These are phyloP conservation scores for Chrosomus eos DNA, from an alignment of 2,797 vertebrate genomes.

Conservation along the genomic window DNA sequence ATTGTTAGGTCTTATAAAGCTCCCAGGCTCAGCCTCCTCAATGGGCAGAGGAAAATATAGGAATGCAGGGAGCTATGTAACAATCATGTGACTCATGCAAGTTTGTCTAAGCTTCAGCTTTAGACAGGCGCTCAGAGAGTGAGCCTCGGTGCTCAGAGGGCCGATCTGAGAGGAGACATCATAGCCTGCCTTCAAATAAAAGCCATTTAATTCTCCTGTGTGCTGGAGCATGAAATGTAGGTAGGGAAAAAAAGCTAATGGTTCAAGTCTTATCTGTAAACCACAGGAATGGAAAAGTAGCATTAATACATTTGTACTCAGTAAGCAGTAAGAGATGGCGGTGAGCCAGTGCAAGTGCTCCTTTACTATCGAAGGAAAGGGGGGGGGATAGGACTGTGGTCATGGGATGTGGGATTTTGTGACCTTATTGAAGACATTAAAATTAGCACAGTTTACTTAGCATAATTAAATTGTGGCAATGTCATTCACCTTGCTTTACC, in stretches of 20 bases:
- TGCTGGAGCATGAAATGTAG: slow-evolving; percentile 26
- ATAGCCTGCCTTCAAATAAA: slow-evolving; percentile 16
- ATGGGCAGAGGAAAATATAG: background rate
- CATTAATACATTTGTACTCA: slow-evolving; percentile 44
- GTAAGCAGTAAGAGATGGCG: background rate
- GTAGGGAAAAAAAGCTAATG: background rate
- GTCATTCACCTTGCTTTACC: background rate
- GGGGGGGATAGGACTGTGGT: background rate
- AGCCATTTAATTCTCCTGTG: slow-evolving; percentile 36
- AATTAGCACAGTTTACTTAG: slow-evolving; percentile 4
- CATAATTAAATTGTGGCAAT: background rate
- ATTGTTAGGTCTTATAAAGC: slow-evolving; percentile 24
- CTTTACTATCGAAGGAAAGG: background rate
- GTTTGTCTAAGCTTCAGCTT: slow-evolving; percentile 22
- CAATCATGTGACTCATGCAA: slow-evolving; percentile 46
- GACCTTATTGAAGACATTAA: background rate
- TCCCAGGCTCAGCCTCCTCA: slow-evolving; percentile 10
- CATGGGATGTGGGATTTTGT: background rate
- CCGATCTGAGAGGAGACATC: background rate
- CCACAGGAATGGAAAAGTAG: slow-evolving; percentile 21
- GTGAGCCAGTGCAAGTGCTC: background rate
- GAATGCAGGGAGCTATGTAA: slow-evolving; percentile 25
- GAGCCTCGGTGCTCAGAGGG: background rate
- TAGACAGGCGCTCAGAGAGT: slow-evolving; percentile 14
- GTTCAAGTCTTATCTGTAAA: slow-evolving; percentile 23